phyloP scores from a whole-genome alignment of 2,113 vertebrate species.

The Sterna hirundo region DNA sequence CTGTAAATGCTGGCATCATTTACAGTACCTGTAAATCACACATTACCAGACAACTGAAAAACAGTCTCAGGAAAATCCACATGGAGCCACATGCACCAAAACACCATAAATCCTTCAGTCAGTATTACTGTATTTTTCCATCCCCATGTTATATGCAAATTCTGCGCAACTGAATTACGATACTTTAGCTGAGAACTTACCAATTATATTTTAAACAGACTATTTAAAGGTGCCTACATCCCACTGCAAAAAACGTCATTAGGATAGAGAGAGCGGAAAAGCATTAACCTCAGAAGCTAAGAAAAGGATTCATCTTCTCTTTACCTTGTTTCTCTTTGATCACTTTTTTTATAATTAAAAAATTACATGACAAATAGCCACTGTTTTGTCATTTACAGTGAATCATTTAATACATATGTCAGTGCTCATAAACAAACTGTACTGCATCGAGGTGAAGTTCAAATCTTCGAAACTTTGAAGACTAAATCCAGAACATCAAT shows the following conservation, averaged over 20 bases:
- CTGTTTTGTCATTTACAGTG: neutral
- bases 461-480: neutral
- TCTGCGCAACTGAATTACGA: neutral
- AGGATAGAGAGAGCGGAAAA: neutral
- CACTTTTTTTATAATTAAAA: neutral
- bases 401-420: neutral
- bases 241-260: neutral
- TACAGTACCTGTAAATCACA: neutral
- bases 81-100: neutral
- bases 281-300: neutral
- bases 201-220: neutral
- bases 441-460: neutral
- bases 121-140: conserved; percentile 3
- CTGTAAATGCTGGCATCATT: neutral
- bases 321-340: neutral
- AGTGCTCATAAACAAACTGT: neutral
- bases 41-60: neutral
- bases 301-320: neutral
- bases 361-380: neutral
- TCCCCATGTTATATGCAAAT: neutral
- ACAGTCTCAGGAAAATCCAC: neutral
- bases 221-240: conserved; percentile 4
- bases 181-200: neutral
- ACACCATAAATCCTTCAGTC: neutral
- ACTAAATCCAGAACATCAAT: neutral